phyloP scores from a whole-genome alignment of 64 coral and sea anemone species.

The Acropora tenuis region DNA sequence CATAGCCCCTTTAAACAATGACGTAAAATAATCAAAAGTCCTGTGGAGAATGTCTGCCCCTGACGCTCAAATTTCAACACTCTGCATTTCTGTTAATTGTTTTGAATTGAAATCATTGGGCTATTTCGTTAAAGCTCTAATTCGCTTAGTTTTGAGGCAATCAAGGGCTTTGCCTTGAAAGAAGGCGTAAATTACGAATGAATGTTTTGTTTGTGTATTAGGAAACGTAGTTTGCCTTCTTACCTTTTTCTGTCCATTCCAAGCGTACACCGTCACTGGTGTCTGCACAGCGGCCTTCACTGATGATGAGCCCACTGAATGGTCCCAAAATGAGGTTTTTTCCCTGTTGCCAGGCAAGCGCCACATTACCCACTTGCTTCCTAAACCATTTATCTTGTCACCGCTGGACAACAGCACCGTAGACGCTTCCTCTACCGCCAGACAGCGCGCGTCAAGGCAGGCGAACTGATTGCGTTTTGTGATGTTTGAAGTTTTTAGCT shows the following conservation, averaged over 20 bases:
- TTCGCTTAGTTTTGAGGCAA: too few species aligned
- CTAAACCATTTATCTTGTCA: conserved; percentile 48
- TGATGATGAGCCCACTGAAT: conserved; percentile 22
- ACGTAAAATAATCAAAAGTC: too few species aligned
- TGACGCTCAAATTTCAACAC: too few species aligned
- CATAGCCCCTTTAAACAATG: too few species aligned
- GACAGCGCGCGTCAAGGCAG: conserved; percentile 71
- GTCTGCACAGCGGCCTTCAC: conserved; percentile 17
- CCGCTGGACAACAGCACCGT: conserved; percentile 77
- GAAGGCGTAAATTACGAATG: too few species aligned
- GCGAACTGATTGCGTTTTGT: conserved; percentile 16
- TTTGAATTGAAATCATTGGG: too few species aligned
- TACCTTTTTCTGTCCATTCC: conserved; percentile 71
- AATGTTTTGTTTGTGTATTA: too few species aligned
- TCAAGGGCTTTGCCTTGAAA: too few species aligned
- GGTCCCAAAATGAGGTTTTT: conserved; percentile 62
- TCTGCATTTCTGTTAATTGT: too few species aligned
- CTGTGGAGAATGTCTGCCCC: too few species aligned
- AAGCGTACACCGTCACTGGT: conserved; percentile 52
- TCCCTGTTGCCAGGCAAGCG: conserved; percentile 57
- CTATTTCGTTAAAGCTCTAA: too few species aligned
- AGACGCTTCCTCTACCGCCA: conserved; percentile 59
- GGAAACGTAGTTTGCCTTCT: not conserved
- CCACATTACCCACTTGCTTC: conserved; percentile 79
- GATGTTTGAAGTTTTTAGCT: conserved; percentile 51